Base-by-base conservation (phyloP, 2,113 vertebrate species). In the Zootoca vivipara region DNA sequence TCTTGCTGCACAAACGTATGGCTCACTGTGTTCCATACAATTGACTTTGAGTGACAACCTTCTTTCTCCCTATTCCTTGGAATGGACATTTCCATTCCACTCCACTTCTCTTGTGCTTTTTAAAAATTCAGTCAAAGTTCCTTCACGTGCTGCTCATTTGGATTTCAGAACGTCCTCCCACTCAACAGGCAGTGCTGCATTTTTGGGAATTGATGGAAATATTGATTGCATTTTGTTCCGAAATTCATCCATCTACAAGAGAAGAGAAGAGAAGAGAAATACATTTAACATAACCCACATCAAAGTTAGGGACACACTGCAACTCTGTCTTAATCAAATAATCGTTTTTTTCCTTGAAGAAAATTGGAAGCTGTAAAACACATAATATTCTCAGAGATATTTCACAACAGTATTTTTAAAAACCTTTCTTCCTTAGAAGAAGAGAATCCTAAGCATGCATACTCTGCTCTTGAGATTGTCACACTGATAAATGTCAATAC, bases 201-300 rank as follows among this genome's bases (percentile, higher is more conserved):
- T 97, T 96, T 97, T 98, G 30, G 98, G 98, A 95, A 99, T 94
- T 83, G 96, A 74, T 78, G 98, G 99, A 84, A 99, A 98, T 82
- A 98, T 24, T 28, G 97, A 97, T 86, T 98, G 98, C 97, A 99
- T 98, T 97, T 98, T 99, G 93, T 94, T 96, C 86, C 78, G 95
- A 92, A 99, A 99, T 92, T 99, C 98, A 86, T 96, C 95, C 86
- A 99, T 93, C 98, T 99, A 92, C 10, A 95, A 94, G 88, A 92
- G 46, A 81, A 94, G 77, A 83, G 46, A 81, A 94, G 77, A 83
- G 81, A 72, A 64, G 67, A 94, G 85, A 92, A 82, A 88, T 75
- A 87, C 73, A 78, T 85, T 88, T 82, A 89, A 40, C 62, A 64
- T 38, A 82, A 88, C 58, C 46, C 28, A 91, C 87, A 92, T 18